A percentile compares a stretch with the other conserved stretches of the same genome.
phyloP scores from a whole-genome alignment of 64 coral and sea anemone species.

The Catalaphyllia jardinei region DNA sequence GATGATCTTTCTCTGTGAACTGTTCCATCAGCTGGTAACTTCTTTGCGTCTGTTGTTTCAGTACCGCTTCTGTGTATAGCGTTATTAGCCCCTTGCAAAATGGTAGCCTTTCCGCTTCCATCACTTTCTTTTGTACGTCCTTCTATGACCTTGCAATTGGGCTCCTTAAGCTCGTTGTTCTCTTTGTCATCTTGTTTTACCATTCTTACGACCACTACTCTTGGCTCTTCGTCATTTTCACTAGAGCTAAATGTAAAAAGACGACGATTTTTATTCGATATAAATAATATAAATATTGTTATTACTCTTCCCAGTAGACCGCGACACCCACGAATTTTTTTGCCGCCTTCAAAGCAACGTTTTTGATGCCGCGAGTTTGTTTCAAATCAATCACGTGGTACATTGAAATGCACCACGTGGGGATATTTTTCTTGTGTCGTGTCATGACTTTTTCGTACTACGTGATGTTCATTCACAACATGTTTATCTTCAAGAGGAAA shows the following conservation, averaged over 20 bases:
- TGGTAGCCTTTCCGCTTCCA: background rate
- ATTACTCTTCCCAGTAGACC: no score
- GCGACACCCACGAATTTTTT: no score
- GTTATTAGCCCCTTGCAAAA: background rate
- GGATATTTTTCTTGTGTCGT: no score
- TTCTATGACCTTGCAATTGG: background rate
- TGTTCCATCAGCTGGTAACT: background rate
- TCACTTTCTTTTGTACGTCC: background rate
- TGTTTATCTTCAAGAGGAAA: no score
- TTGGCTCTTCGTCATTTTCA: conserved; percentile 2
- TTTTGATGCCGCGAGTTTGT: no score
- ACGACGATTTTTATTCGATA: background rate
- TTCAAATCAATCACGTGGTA: no score
- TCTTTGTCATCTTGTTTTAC: background rate
- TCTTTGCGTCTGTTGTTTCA: background rate
- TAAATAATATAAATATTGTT: background rate
- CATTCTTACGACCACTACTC: conserved; percentile 10
- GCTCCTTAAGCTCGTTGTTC: background rate
- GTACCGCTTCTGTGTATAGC: background rate
- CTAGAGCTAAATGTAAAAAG: background rate
- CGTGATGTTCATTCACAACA: no score
- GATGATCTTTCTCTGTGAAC: background rate
- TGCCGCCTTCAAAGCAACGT: no score
- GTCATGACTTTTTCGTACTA: no score
- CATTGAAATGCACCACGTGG: no score